Evolutionary conservation across 2,113 vertebrate genomes (phyloP).

Genomic region (Panurus biarmicus): DNA sequence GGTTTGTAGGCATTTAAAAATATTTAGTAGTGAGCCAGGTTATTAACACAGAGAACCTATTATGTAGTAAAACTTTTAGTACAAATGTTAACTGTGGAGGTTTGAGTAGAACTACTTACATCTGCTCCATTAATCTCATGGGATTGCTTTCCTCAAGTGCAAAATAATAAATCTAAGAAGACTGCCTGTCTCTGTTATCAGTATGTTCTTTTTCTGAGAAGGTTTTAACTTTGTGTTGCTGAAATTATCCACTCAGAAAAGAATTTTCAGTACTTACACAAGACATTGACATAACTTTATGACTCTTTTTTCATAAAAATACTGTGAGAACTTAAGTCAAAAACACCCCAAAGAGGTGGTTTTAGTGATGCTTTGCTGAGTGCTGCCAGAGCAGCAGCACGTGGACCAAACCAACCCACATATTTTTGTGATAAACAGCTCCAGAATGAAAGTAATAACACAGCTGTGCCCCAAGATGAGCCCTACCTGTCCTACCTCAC

Average conservation of each 20-base stretch:
- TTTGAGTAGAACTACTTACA: neutral
- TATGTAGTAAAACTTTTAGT: neutral
- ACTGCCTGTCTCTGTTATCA: neutral
- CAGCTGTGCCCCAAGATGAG: neutral
- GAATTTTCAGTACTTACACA: neutral
- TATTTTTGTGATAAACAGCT: neutral
- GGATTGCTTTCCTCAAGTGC: neutral
- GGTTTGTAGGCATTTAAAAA: neutral
- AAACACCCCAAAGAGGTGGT: neutral
- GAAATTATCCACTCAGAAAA: neutral
- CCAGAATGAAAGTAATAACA: neutral
- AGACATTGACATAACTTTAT: neutral
- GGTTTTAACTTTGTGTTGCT: neutral
- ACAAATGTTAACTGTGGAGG: neutral
- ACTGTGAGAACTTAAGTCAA: neutral
- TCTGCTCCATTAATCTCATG: neutral
- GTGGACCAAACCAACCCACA: fast-evolving
- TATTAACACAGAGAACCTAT: neutral
- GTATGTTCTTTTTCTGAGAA: neutral
- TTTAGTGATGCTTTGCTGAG: neutral
- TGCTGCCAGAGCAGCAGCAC: neutral
- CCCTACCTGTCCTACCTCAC: neutral
- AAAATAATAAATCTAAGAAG: neutral
- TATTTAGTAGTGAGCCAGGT: neutral
- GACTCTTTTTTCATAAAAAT: neutral